Percentiles rank a stretch among this genome's conserved stretches.
These are phyloP conservation scores for Esox masquinongy DNA, from an alignment of 2,797 vertebrate species.

Conservation along the genomic window DNA sequence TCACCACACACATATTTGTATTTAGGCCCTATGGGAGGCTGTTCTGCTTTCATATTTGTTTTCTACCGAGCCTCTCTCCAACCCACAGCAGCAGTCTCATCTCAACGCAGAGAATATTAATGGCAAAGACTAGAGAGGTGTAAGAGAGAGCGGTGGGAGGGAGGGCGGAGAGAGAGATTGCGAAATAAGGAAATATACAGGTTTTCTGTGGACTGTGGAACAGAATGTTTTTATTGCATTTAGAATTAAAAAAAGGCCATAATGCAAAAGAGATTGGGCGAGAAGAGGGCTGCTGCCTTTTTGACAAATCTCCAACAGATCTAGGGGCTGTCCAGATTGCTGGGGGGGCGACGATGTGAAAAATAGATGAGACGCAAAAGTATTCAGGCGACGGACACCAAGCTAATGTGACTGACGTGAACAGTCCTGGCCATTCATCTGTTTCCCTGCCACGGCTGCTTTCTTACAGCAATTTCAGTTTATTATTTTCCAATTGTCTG, in stretches of 20 bases:
- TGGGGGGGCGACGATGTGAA: background rate
- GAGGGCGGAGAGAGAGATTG: background rate
- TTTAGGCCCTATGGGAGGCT: slow-evolving; percentile 25
- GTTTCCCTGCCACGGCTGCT: background rate
- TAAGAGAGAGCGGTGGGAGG: slow-evolving; percentile 10
- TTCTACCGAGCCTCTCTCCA: slow-evolving; percentile 23
- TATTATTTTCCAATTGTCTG: slow-evolving; percentile 7
- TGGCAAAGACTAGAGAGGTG: slow-evolving; percentile 20
- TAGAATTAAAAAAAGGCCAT: background rate
- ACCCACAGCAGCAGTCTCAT: slow-evolving; percentile 24
- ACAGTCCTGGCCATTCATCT: background rate
- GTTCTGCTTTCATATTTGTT: slow-evolving; percentile 28
- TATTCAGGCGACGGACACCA: slow-evolving; percentile 14
- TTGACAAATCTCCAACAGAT: background rate
- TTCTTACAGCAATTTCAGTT: background rate
- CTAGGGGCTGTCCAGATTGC: background rate
- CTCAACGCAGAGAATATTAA: slow-evolving; percentile 38
- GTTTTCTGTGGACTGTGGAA: background rate
- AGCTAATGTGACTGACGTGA: slow-evolving; percentile 18
- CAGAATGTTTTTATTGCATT: background rate
- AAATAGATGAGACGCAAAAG: slow-evolving; percentile 12
- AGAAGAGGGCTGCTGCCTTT: background rate
- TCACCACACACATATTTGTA: background rate
- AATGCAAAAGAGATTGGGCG: background rate
- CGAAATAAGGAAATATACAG: background rate